phyloP scores from a whole-genome alignment of 2,888 invertebrate species.

The Brenthis ino region DNA sequence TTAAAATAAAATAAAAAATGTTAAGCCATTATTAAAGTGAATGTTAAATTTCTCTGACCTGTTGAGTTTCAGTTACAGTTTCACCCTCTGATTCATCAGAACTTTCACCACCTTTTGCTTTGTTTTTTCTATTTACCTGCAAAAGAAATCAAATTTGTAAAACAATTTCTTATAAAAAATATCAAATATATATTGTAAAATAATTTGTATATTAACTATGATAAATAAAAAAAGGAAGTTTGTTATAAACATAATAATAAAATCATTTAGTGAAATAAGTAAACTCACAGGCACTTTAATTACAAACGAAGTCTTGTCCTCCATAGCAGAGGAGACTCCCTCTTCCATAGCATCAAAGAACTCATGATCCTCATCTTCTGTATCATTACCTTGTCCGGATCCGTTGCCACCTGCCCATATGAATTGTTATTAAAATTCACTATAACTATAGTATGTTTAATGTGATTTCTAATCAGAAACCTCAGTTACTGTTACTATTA shows the following conservation, averaged over 20 bases:
- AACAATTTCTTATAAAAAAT: conserved; percentile 8
- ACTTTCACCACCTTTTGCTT: conserved; percentile 74
- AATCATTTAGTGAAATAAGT: conserved; percentile 13
- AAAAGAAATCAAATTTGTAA: conserved; percentile 36
- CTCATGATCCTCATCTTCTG: conserved; percentile 89
- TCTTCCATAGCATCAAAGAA: conserved; percentile 87
- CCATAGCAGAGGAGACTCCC: conserved; percentile 68
- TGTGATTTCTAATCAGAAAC: background rate
- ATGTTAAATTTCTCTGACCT: conserved; percentile 55
- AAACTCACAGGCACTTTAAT: conserved; percentile 84
- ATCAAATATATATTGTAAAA: background rate
- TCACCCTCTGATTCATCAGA: conserved; percentile 79
- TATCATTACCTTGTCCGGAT: conserved; percentile 73
- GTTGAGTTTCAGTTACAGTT: conserved; percentile 76
- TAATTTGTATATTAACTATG: background rate
- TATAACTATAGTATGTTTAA: background rate
- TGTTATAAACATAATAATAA: background rate
- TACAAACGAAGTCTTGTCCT: conserved; percentile 82
- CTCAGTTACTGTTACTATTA: background rate
- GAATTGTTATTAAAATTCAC: background rate
- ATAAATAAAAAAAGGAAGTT: too few relatives aligned
- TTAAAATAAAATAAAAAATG: background rate
- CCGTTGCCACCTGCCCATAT: conserved; percentile 73
- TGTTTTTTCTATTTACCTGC: conserved; percentile 78
- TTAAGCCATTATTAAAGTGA: background rate